Evolutionary conservation across 2,888 invertebrate species (phyloP).

Genomic region (Proisotoma minuta): DNA sequence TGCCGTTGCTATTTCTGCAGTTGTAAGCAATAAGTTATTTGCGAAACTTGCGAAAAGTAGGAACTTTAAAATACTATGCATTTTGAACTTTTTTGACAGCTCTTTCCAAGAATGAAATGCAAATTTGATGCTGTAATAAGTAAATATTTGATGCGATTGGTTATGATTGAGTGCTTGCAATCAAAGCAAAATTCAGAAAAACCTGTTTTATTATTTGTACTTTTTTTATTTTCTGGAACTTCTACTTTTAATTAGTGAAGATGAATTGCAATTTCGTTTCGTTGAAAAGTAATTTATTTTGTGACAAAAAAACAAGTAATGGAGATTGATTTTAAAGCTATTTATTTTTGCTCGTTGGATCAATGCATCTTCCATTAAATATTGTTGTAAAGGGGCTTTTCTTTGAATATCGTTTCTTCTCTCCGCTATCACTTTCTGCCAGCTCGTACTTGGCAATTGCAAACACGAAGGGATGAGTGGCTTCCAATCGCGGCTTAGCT

Average conservation of each 20-base stretch:
- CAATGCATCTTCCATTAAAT: background rate
- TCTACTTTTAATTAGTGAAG: background rate
- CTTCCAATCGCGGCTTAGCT: background rate
- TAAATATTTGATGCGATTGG: too few species aligned
- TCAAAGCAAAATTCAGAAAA: background rate
- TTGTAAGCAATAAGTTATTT: too few species aligned
- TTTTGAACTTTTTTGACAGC: too few species aligned
- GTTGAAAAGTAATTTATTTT: background rate
- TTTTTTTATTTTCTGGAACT: too few species aligned
- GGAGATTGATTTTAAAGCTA: background rate
- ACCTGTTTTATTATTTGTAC: background rate
- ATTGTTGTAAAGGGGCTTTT: background rate
- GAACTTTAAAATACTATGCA: too few species aligned
- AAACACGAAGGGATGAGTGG: background rate
- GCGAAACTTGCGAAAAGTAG: too few species aligned
- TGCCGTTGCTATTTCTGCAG: constrained; percentile 23
- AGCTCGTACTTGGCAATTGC: background rate
- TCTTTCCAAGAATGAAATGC: too few species aligned
- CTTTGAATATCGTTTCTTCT: background rate
- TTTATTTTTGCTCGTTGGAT: background rate
- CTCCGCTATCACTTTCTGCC: background rate
- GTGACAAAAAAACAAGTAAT: background rate
- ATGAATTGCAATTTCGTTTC: background rate
- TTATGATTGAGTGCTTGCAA: too few species aligned
- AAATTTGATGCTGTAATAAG: too few species aligned